Evolutionary conservation across 2,113 vertebrate genomes (phyloP), one percentile per base, ranked within the genome.

Genomic region (Ceratotherium simum): DNA sequence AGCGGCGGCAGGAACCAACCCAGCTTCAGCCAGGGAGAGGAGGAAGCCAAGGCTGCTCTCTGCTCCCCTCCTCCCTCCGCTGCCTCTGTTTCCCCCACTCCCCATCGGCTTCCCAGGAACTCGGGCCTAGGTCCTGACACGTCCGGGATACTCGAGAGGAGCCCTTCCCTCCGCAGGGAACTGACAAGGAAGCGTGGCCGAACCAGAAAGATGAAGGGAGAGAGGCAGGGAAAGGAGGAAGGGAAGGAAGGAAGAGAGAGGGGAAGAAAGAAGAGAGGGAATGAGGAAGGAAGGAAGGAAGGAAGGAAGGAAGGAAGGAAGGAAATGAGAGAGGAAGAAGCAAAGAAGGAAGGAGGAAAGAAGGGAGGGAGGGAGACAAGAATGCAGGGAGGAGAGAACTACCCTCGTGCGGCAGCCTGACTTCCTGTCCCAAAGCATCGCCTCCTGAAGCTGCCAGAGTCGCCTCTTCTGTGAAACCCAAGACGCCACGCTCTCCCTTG

Each of bases 401-500:
- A 11, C 69, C 54, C 14, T 6, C 0, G 5, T 0, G 48, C 2
- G 0, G 65, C 93, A 86, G 97, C 91, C 76, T 82, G 97, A 85
- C 87, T 98, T 98, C 98, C 98, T 97, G 95, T 97, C 93, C 95
- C 79, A 92, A 90, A 96, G 93, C 95, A 69, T 96, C 65, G 1
- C 96, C 95, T 82, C 89, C 95, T 9, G 72, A 84, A 97, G 96
- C 94, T 75, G 65, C 82, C 60, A 46, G 56, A 97, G 96, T 96
- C 94, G 78, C 98, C 97, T 97, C 98, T 97, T 96, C 97, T 97
- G 58, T 83, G 97, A 98, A 98, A 98, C 84, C 72, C 98, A 96
- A 97, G 96, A 96, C 93, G n/a, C 91, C 87, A 8, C 62, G 85
- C 95, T 69, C 96, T 96, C 95, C 92, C 95, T 87, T 48, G 75